phyloP scores from a whole-genome alignment of 1,140 invertebrate species.

The Drosophila auraria region DNA sequence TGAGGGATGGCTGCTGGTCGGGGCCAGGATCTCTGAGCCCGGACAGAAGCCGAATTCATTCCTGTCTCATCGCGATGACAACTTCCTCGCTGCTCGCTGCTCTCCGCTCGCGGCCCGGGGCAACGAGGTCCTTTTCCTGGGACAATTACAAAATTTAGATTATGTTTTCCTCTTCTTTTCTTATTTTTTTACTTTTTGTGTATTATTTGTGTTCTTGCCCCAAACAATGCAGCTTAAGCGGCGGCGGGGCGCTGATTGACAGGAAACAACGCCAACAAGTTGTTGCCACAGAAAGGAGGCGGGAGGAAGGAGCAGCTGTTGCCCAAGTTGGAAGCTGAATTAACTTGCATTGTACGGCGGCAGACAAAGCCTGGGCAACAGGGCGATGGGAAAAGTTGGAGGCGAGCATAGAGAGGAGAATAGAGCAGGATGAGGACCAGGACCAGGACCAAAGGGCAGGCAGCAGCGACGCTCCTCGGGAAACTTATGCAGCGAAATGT shows the following conservation, averaged over 20 bases:
- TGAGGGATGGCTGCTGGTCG: not conserved
- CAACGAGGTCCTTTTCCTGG: conserved; percentile 41
- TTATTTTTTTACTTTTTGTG: not conserved
- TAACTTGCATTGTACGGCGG: conserved; percentile 55
- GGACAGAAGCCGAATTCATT: conserved; percentile 10
- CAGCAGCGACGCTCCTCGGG: conserved; percentile 14
- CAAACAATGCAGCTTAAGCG: conserved; percentile 42
- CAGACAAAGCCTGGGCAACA: conserved; percentile 43
- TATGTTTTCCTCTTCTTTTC: conserved; percentile 20
- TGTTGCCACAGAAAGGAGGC: conserved; percentile 26
- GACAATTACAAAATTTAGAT: conserved; percentile 57
- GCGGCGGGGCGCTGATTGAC: conserved; percentile 37
- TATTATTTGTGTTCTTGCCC: conserved; percentile 1
- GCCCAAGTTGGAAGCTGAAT: conserved; percentile 47
- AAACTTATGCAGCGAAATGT: conserved; percentile 68
- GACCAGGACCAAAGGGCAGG: not conserved
- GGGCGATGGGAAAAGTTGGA: conserved; percentile 25
- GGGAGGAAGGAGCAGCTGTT: conserved; percentile 16
- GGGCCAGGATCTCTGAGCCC: not conserved
- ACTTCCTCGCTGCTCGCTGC: not conserved
- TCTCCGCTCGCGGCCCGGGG: not conserved
- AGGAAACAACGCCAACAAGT: conserved; percentile 63
- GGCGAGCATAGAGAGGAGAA: not conserved
- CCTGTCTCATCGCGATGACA: conserved; percentile 12
- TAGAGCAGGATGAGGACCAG: not conserved